Conservation (phyloP, 2,797 vertebrate genomes). For the Okamejei kenojei region DNA sequence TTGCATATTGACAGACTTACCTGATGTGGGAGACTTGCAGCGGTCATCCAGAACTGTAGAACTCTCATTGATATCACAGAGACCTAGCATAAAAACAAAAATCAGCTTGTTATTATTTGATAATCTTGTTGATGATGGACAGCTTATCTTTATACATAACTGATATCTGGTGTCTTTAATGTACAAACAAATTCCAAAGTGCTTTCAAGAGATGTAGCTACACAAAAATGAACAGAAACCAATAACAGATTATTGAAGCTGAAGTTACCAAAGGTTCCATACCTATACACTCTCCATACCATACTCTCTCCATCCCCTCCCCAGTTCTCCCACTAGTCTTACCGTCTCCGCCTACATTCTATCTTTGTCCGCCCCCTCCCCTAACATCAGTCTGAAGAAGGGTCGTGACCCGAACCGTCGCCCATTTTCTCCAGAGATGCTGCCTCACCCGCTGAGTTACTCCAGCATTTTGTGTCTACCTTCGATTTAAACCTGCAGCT, state of each 20-base stretch:
- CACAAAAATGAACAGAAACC: background rate
- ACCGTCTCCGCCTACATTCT: too few species aligned
- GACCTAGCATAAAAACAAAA: constrained; percentile 62
- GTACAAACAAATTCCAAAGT: background rate
- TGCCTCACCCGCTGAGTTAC: too few species aligned
- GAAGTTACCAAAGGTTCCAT: background rate
- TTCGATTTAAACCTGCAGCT: too few species aligned
- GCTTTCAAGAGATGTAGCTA: background rate
- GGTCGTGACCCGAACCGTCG: too few species aligned
- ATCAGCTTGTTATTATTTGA: constrained; percentile 28
- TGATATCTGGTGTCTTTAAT: too few species aligned
- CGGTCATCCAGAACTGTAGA: constrained; percentile 84
- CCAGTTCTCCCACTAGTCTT: too few species aligned
- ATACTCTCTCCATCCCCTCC: too few species aligned
- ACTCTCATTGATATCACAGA: constrained; percentile 91
- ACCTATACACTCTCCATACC: too few species aligned
- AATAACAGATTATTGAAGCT: background rate
- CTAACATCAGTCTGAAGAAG: too few species aligned
- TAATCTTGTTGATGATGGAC: background rate
- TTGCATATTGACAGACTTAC: constrained; percentile 63
- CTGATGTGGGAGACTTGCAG: constrained; percentile 97
- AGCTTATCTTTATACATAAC: background rate
- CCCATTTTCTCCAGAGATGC: too few species aligned
- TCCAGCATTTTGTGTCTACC: too few species aligned
- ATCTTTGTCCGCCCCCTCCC: too few species aligned